Conservation (phyloP, 2,113 vertebrate species). For the Marmota monax region DNA sequence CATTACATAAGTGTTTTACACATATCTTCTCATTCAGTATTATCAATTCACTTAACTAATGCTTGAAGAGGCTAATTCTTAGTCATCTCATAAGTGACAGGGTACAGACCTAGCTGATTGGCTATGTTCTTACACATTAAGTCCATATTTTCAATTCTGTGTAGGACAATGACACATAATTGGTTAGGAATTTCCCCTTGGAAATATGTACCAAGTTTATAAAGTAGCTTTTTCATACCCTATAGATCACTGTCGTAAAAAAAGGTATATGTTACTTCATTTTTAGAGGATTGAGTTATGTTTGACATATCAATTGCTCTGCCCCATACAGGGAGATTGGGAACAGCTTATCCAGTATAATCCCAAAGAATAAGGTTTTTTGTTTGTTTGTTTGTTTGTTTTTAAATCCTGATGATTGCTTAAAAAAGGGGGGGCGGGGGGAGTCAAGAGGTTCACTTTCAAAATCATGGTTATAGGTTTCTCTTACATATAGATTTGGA, state of each 20-base stretch:
- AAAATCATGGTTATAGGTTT: not conserved
- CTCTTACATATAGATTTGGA: not conserved
- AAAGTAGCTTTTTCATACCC: not conserved
- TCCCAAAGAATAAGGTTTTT: not conserved
- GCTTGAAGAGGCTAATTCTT: not conserved
- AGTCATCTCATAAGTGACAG: not conserved
- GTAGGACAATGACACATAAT: not conserved
- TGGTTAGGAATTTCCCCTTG: not conserved
- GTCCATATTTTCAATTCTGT: not conserved
- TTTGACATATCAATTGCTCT: not conserved
- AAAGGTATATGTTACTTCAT: not conserved
- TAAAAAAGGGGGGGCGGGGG: too few species aligned
- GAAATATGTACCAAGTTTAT: not conserved
- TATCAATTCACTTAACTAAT: not conserved
- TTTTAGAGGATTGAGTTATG: not conserved
- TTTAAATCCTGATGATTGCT: not conserved
- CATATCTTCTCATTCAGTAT: not conserved
- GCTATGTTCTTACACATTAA: not conserved
- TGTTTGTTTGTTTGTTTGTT: not conserved
- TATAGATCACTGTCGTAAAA: not conserved
- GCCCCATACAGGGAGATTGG: not conserved
- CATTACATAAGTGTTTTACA: not conserved
- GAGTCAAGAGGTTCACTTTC: not conserved
- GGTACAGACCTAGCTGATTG: not conserved
- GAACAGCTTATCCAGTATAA: not conserved